Evolutionary conservation across 2,888 invertebrate species (phyloP), one percentile per base, ranked within the genome.

Genomic region (Sphaerophoria taeniata): DNA sequence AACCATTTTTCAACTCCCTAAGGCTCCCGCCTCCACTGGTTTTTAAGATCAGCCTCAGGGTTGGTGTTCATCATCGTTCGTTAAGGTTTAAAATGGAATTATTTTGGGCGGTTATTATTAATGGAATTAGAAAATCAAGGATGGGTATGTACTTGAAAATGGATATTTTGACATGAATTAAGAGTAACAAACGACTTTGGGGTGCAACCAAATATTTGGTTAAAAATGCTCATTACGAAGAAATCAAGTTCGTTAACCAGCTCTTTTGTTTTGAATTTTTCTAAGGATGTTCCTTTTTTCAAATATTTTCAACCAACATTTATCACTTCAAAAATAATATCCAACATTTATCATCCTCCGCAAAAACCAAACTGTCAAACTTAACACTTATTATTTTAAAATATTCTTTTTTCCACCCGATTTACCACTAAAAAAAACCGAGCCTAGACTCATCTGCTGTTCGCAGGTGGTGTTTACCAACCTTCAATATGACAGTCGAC

Each of bases 401-500:
- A 67, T 39, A 53, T 67, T n/a, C 39, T 24, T 12, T 12, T 55
- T 76, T 72, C 49, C 67, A 36, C 61, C 60, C 58, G 31, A 61
- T 56, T 67, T 69, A 72, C 34, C 36, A 1, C 1, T 2, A 2
- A 24, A 24, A 24, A 24, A 24, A 34, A 56, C 55, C 55, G 47
- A 61, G 36, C 39, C 69, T 47, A 49, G 47, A 63, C 33, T 33
- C 12, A 34, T 14, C 6, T 43, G n/a, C 16, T 47, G n/a, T 43
- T 65, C 51, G 24, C 36, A 67, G 51, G 51, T 67, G 84, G 71
- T 84, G 75, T 80, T 79, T 75, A 67, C 36, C 74, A 56, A 56
- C 83, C 83, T 71, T 79, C 83, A 39, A 79, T 58, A 67, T 72
- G 84, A 80, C 75, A 83, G 65, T 65, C 75, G 43, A 65, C 47